phyloP scores from a whole-genome alignment of 2,797 vertebrate genomes.

The Hafferia zeledoni region DNA sequence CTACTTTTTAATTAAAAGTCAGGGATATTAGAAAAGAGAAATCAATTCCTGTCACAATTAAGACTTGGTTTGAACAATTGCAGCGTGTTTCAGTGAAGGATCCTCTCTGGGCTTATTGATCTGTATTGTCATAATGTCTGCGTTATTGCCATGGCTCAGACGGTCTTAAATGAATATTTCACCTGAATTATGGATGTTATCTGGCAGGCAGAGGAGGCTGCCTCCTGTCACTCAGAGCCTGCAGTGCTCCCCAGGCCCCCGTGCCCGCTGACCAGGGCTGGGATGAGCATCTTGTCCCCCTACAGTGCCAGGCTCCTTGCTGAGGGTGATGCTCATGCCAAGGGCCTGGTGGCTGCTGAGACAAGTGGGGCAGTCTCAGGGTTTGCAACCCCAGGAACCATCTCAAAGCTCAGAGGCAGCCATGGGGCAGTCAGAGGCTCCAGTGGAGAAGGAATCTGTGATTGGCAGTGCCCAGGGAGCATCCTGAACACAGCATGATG shows the following conservation, averaged over 20 bases:
- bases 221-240: neutral
- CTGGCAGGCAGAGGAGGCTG: neutral
- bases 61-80: conserved; percentile 48
- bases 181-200: conserved; percentile 10
- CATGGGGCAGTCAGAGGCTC: neutral
- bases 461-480: rapidly evolving
- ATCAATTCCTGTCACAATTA: conserved; percentile 67
- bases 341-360: rapidly evolving
- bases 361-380: rapidly evolving
- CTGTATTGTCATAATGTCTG: conserved; percentile 49
- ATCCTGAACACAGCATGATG: rapidly evolving
- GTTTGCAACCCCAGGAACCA: neutral
- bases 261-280: rapidly evolving
- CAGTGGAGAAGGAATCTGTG: neutral
- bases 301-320: rapidly evolving
- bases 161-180: neutral
- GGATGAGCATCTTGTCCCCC: neutral
- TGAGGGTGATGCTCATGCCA: rapidly evolving
- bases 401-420: neutral
- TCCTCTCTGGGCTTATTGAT: conserved; percentile 56
- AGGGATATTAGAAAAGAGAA: conserved; percentile 54
- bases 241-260: neutral
- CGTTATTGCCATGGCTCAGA: conserved; percentile 22
- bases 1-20: conserved; percentile 68
- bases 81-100: neutral